Conservation (phyloP, 2,888 invertebrate genomes). For the Marasmarcha lunaedactyla region DNA sequence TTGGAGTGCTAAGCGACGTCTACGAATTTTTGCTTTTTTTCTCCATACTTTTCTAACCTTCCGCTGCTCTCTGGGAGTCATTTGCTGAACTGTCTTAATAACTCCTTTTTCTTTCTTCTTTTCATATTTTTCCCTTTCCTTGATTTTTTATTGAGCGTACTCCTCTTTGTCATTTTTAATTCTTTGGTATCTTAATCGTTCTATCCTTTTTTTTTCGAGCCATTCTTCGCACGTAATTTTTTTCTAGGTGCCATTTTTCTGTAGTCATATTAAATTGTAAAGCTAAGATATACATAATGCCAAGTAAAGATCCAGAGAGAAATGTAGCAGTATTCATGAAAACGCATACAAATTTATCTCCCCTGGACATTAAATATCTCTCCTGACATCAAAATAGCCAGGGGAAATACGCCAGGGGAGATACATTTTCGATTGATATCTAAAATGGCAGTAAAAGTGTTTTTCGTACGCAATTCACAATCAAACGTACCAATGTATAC, state of each 20-base stretch:
- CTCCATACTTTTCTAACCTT: slow-evolving; percentile 7
- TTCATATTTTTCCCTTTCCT: no score
- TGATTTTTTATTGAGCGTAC: slow-evolving; percentile 7
- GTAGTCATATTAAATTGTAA: no score
- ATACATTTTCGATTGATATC: slow-evolving; percentile 13
- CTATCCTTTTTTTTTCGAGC: slow-evolving; percentile 11
- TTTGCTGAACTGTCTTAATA: slow-evolving; percentile 8
- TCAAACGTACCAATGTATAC: no score
- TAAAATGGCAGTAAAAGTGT: slow-evolving; percentile 12
- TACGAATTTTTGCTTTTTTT: slow-evolving; percentile 8
- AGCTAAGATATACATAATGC: no score
- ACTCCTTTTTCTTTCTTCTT: no score
- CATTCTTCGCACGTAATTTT: slow-evolving; percentile 9
- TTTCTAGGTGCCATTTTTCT: no score
- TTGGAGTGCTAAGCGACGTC: no score
- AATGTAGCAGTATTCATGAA: no score
- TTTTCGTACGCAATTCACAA: no score
- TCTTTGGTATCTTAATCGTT: no score
- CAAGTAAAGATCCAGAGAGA: no score
- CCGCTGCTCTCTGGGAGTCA: slow-evolving; percentile 9
- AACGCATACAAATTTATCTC: slow-evolving; percentile 9
- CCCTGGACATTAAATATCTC: slow-evolving; percentile 10
- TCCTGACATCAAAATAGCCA: slow-evolving; percentile 5
- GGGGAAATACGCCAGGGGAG: no score
- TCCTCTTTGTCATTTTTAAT: slow-evolving; percentile 5